Percentiles rank a stretch among this genome's conserved stretches.
These are phyloP conservation scores for Ophion ventricosus DNA, from an alignment of 2,888 invertebrate species.

Conservation along the genomic window DNA sequence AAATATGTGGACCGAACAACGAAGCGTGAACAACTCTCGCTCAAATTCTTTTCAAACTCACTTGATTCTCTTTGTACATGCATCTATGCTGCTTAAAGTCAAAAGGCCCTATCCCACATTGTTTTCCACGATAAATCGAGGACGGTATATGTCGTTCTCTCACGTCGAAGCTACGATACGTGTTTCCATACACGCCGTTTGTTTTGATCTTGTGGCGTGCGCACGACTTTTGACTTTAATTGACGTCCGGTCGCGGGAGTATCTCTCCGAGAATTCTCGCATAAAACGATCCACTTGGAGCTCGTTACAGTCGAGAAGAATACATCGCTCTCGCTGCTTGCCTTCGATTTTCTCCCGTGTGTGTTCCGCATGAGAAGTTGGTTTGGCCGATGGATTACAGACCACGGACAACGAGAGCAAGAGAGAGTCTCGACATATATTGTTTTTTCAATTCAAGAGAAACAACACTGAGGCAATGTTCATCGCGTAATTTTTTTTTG, in stretches of 20 bases:
- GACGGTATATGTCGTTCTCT: not conserved
- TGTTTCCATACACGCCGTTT: not conserved
- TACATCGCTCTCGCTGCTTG: constrained; percentile 5
- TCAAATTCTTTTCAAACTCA: constrained; percentile 13
- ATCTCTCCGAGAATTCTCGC: constrained; percentile 42
- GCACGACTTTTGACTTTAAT: constrained; percentile 56
- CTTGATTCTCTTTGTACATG: not conserved
- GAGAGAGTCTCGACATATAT: not conserved
- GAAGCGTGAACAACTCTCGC: constrained; percentile 41
- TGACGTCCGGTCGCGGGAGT: constrained; percentile 41
- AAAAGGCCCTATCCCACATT: not conserved
- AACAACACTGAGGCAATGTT: no score
- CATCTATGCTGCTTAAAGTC: not conserved
- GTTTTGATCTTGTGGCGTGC: constrained; percentile 29
- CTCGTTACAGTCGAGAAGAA: constrained; percentile 45
- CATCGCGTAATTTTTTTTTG: no score
- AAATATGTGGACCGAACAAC: constrained; percentile 21
- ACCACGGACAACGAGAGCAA: not conserved
- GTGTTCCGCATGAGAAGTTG: constrained; percentile 3
- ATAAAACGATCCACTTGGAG: constrained; percentile 55
- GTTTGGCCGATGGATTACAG: constrained; percentile 7
- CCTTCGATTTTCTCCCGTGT: not conserved
- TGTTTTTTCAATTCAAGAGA: no score
- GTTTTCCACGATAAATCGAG: no score
- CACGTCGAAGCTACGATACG: not conserved